phyloP scores from a whole-genome alignment of 2,888 invertebrate genomes.

The Hirtodrosophila cameraria region DNA sequence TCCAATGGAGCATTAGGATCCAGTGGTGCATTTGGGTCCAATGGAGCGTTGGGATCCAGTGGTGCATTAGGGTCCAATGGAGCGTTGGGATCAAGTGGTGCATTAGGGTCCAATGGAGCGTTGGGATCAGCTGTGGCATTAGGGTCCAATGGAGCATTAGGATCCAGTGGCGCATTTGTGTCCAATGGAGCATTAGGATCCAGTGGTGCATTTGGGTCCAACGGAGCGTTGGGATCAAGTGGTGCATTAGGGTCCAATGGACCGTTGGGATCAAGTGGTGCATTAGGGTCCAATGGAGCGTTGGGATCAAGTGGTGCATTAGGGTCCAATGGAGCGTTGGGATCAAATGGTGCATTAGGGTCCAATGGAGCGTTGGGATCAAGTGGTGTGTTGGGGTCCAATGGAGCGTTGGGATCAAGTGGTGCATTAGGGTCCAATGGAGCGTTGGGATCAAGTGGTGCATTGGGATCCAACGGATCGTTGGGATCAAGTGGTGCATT shows the following conservation, averaged over 20 bases:
- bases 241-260: not conserved
- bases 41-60: not conserved
- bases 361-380: not conserved
- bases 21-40: not conserved
- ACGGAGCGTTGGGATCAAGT: not conserved
- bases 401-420: not conserved
- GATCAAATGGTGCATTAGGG: fast-evolving
- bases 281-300: fast-evolving
- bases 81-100: not conserved
- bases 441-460: not conserved
- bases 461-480: not conserved
- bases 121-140: not conserved
- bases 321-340: not conserved
- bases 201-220: fast-evolving
- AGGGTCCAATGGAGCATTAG: not conserved
- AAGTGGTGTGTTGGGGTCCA: fast-evolving
- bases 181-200: not conserved
- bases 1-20: not conserved
- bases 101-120: not conserved
- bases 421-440: not conserved
- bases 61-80: not conserved
- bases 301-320: not conserved
- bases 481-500: not conserved
- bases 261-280: fast-evolving
- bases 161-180: not conserved